Evolutionary conservation across 2,113 vertebrate genomes (phyloP).

Genomic region (Herpetotheres cachinnans): DNA sequence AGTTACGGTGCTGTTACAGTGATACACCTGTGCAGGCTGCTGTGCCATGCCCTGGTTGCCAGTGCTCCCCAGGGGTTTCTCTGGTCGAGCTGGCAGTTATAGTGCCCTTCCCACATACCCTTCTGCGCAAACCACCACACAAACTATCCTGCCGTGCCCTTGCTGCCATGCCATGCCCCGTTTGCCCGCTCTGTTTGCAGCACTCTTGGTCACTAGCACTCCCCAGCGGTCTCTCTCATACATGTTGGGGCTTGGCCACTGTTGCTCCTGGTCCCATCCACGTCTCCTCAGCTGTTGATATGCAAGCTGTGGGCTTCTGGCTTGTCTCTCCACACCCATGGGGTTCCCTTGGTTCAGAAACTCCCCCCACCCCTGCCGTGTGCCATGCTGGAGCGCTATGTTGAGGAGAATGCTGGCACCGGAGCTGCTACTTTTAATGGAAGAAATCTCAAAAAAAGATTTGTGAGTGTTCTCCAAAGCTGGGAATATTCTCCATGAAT

Average conservation of each 20-base stretch:
- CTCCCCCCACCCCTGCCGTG: background rate
- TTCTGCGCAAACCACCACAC: too few relatives aligned
- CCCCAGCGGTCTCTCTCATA: too few relatives aligned
- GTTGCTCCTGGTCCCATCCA: background rate
- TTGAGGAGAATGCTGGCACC: background rate
- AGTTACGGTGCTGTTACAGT: background rate
- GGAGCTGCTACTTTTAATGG: background rate
- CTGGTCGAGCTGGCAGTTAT: background rate
- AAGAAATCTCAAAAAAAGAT: background rate
- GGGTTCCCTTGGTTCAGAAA: background rate
- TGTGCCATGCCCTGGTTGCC: rapidly evolving
- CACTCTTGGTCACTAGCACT: too few relatives aligned
- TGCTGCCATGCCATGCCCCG: too few relatives aligned
- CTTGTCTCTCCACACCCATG: rapidly evolving
- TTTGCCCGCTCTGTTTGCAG: too few relatives aligned
- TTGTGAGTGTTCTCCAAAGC: background rate
- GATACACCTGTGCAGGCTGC: too few relatives aligned
- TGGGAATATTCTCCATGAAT: background rate
- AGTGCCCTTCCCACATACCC: too few relatives aligned
- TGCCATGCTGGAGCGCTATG: rapidly evolving
- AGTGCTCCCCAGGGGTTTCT: background rate
- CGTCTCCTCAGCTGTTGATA: rapidly evolving
- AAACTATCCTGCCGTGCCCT: too few relatives aligned
- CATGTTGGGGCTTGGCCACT: rapidly evolving
- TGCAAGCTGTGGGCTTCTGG: rapidly evolving